Evolutionary conservation across 2,113 vertebrate species (phyloP).

Genomic region (Neomonachus schauinslandi): DNA sequence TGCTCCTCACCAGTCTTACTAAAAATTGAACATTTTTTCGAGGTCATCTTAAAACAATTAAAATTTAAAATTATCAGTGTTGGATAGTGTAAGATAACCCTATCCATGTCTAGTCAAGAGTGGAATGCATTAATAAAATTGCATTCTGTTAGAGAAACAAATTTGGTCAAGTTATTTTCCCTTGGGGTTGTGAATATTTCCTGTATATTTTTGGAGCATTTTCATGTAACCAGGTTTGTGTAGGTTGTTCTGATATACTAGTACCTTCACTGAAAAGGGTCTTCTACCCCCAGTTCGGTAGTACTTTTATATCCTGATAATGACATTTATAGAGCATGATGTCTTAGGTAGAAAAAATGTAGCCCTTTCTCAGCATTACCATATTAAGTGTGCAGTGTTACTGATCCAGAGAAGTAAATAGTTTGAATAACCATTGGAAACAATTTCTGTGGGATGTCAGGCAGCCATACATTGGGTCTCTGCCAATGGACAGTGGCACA

Average conservation of each 20-base stretch:
- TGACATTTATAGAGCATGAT: neutral
- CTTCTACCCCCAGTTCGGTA: neutral
- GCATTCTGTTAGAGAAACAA: neutral
- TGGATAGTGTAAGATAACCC: neutral
- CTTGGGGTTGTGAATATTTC: neutral
- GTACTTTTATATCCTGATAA: neutral
- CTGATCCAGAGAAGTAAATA: slow-evolving; percentile 1
- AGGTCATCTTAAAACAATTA: neutral
- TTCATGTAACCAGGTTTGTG: neutral
- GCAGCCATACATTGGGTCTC: neutral
- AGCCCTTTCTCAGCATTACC: neutral
- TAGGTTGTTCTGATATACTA: neutral
- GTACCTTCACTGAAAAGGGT: neutral
- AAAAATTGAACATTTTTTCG: neutral
- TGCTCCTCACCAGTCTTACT: neutral
- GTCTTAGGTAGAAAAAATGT: neutral
- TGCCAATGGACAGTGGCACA: neutral
- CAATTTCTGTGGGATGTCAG: neutral
- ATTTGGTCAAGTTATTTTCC: neutral
- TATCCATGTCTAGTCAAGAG: neutral
- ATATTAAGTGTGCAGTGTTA: neutral
- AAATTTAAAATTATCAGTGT: neutral
- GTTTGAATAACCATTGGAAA: slow-evolving; percentile 11
- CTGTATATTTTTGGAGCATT: neutral
- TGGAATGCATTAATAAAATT: neutral